Conservation (phyloP, 2,888 invertebrate genomes). For the Mimas tiliae region DNA sequence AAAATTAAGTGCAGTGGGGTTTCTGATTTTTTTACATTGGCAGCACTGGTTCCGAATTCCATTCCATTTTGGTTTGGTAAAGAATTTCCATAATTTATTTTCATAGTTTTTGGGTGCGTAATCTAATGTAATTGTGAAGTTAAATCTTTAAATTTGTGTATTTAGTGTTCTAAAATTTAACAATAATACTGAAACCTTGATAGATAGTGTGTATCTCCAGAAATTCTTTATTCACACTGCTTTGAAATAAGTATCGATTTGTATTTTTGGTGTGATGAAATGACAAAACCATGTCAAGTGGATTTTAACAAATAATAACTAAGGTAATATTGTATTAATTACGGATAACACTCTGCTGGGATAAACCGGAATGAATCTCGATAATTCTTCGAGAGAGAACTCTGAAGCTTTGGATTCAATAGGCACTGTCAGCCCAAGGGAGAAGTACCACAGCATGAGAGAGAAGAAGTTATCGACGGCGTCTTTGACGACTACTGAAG, state of each 20-base stretch:
- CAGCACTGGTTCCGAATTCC: conserved; percentile 24
- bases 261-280: conserved; percentile 56
- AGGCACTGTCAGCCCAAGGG: conserved; percentile 73
- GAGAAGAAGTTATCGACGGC: conserved; percentile 89
- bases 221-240: conserved; percentile 11
- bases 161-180: background rate
- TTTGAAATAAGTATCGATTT: conserved; percentile 66
- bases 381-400: conserved; percentile 77
- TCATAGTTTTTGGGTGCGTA: conserved; percentile 23
- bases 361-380: conserved; percentile 74
- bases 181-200: background rate
- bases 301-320: conserved; percentile 53
- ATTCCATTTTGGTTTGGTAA: conserved; percentile 24
- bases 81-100: conserved; percentile 25
- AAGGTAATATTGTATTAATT: conserved; percentile 36
- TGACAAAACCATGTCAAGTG: conserved; percentile 63
- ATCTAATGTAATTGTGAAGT: conserved; percentile 7
- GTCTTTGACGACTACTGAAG: conserved; percentile 85
- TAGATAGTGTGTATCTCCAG: background rate
- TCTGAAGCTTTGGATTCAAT: conserved; percentile 73
- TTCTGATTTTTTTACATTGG: background rate
- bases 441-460: conserved; percentile 83
- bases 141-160: background rate
- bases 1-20: too few species aligned
- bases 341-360: conserved; percentile 35